Evolutionary conservation across 2,797 vertebrate genomes (phyloP), one percentile per base, ranked within the genome.

Genomic region (Enteromius viviparus): DNA sequence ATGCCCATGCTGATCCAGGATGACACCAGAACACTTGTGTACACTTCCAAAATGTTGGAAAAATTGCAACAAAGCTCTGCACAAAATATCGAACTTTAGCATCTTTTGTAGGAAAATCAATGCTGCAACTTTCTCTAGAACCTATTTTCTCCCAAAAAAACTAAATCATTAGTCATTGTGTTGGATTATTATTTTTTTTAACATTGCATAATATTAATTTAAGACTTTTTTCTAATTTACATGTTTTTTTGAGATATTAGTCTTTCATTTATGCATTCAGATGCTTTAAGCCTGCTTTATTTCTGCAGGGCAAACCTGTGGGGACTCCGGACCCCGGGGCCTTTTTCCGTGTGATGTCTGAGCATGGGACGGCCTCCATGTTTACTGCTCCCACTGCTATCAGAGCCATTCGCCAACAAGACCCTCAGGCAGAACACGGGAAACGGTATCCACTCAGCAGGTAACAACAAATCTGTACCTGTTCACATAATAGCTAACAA

Each of bases 361-460:
- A 99, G 89, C 94, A 98, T 80, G 94, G 95, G 68, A 95, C 94
- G 10, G 91, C 94, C 70, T 96, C 96, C 85, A 91, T 95, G 95
- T 99, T 99, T 91, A 98, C 96, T 12, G 96, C 97, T 0, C 98
- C 98, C 51, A 99, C 97, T 37, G 97, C 97, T 87, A 94, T 99
- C 90, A 95, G 98, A 93, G 97, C 97, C 86, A 98, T 99, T 84
- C 96, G 97, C 91, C 98, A 99, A 88, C 96, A 99, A 91, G 98
- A 99, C 91, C 96, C 97, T 11, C 91, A 94, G 21, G 95, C 96
- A 62, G 88, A 87, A 26, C 62, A 93, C 6, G 96, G 96, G 85
- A 95, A 91, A 84, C 94, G 91, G 86, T 97, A 97, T 91, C 88
- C 92, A 0, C 93, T 97, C 84, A 91, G 94, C 91, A 98, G 96